Base-by-base conservation (phyloP, 1,140 invertebrate genomes). In the Papilio xuthus region DNA sequence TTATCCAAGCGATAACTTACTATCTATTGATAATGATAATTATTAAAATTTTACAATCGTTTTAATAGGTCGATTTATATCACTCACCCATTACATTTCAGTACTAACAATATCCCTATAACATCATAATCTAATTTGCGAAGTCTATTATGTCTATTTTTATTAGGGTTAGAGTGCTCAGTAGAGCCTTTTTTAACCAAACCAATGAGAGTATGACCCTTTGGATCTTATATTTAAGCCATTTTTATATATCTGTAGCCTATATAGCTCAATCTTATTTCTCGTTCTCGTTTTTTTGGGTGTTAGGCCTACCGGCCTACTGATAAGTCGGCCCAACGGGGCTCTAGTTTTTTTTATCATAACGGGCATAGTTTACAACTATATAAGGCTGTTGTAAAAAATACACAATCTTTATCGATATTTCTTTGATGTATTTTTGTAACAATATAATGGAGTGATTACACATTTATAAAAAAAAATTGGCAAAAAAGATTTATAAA, bases 21-120 rank as follows among this genome's bases (percentile, higher is more conserved):
- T 87, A 91, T 88, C 88, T 83, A 3, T 37, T 74, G 90, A 92
- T 92, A 92, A 83, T 78, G 78, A 86, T 89, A 89, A 88, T 87
- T 84, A 80, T 85, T 82, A 44, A 83, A 86, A 82, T 84, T 86
- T 80, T 84, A 83, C 81, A 78, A 83, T 85, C 77, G 67, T 82
- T 79, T 88, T 85, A 88, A 86, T 86, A 85, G 85, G 83, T 84
- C 79, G 83, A 80, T 83, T 79, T 32, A 28, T 50, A 53, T 60
- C 82, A 83, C 82, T 82, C 32, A 67, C 60, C 13, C 13, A 67
- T 67, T 67, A 28, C 13, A 7, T 28, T 67, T 26, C 15, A 13
- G 26, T 67, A 67, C 28, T 28, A 67, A 32, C 8, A 70, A 78
- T 70, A 47, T 44, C 63, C 75, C 20, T 67, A 75, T 50, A 60